Evolutionary conservation across 2,888 invertebrate species (phyloP), one percentile per base, ranked within the genome.

Genomic region (Eubasilissa splendida): DNA sequence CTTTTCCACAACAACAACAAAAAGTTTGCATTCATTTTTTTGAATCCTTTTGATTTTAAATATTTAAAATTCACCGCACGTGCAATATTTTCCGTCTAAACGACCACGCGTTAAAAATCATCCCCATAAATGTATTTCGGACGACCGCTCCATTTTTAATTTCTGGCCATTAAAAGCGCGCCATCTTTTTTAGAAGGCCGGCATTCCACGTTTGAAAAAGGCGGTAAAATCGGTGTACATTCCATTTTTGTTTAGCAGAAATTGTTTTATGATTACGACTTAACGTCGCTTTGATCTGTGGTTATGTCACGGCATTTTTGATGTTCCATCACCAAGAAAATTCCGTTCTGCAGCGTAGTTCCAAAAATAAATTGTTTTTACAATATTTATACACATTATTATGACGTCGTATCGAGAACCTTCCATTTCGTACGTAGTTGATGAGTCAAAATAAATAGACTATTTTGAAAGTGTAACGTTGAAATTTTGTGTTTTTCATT

Each of bases 231-330:
- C 50, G 42, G 50, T 50, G 12, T n/a, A 50, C 42, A 68, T 68
- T 68, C 68, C 52, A 9, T n/a, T 58, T 58, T 9, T 58, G 58
- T 50, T 50, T n/a, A 0, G 52, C 68, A 52, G 14, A 68, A 68
- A 68, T 68, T 68, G 68, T 50, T 66, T 66, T 66, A 66, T 50
- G 66, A 66, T 66, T 68, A 33, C 68, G 8, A 2, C 5, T n/a
- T 22, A 68, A 58, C n/a, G 58, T 58, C 12, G 68, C 68, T 68
- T 68, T 68, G 68, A 68, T 68, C 68, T 68, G 50, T 52, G 68
- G 68, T 14, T 63, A 33, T 42, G 42, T 7, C 42, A 42, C 42
- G 42, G 42, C 4, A 42, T 42, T 42, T 42, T 42, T 42, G 42
- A 42, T 42, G 42, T 42, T 42, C 42, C 42, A 42, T 5, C 42